Evolutionary conservation across 2,888 invertebrate species (phyloP), one percentile per base, ranked within the genome.

Genomic region (Sphaerophoria rueppellii): DNA sequence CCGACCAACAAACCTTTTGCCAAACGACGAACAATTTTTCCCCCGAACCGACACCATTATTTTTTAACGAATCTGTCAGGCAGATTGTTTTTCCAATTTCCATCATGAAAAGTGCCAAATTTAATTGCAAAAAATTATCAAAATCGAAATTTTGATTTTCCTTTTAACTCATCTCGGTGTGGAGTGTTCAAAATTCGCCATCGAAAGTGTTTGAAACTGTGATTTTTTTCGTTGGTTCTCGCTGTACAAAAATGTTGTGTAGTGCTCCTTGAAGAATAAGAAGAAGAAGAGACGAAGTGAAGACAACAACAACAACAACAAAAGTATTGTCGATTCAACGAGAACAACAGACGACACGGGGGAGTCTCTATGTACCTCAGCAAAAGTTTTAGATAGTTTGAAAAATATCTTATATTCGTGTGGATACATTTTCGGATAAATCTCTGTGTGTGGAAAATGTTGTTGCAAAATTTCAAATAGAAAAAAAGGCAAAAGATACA

Each of bases 21-120:
- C 83, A 83, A 83, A 83, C 83, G 83, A 83, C 83, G 79, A 83
- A 83, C 74, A 83, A 79, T 79, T 83, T 82, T 83, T 83, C 83
- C 83, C 83, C 79, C 83, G 83, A 79, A 83, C 75, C 83, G 79
- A 79, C 74, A 83, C 24, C 24, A 24, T 24, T 24, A 24, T 24
- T 24, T 24, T 83, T 83, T 79, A 83, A 83, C 79, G 79, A 83
- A 83, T 82, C 82, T 82, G 82, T 79, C 79, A 83, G 75, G 79
- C 73, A 74, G 79, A 83, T 79, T 79, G 79, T 83, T 79, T 83
- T 75, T 71, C 83, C 75, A 55, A 79, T 75, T 79, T 79, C 69
- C 73, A 43, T 60, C 71, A 60, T 63, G 63, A 79, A 83, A 83
- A 79, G 79, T 83, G 83, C 79, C 79, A 83, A 83, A 83, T 83